Base-by-base conservation (phyloP, 2,888 invertebrate species). In the Amblyteles armatorius region DNA sequence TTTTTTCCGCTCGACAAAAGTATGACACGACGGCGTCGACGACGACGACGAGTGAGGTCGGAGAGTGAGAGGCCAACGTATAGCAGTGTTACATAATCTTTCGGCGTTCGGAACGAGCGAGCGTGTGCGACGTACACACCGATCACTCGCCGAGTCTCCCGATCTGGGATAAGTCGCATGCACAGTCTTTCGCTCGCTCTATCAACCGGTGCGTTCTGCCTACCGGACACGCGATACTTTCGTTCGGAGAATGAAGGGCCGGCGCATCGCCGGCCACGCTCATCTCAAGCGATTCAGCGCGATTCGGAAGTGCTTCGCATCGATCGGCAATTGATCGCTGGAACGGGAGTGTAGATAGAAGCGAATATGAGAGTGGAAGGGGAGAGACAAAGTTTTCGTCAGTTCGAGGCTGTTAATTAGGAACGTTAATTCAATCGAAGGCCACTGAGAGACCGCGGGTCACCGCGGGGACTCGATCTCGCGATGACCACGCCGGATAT, bases 401-500 rank as follows among this genome's bases (percentile, higher is more conserved):
- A 0, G 63, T 33, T 63, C n/a, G 63, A 33, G 29, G 22, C 40
- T 86, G 55, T 87, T 89, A 88, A 91, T 90, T 91, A 85, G 85
- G 86, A 33, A 33, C n/a, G 6, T 89, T 86, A 88, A 89, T 90
- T 89, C 87, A 91, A 90, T 91, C 74, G 69, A 88, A 89, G 85
- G 84, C 87, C 88, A 88, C 89, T 89, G 87, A 89, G 87, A 88
- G 81, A 67, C 74, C 84, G 74, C 87, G 88, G 90, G 90, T 91
- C 91, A 89, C 88, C 90, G 88, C 67, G 87, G 87, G 84, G 81
- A 74, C 55, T 67, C 67, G 68, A 76, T 79, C 68, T 81, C 91
- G 89, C 90, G 86, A 93, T 92, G 94, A 94, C 95, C 95, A 79
- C 95, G 94, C 91, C 92, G 89, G 93, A 93, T 88, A 92, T 90